Conservation (phyloP, 2,113 vertebrate species). For the Tretioscincus oriximinensis region DNA sequence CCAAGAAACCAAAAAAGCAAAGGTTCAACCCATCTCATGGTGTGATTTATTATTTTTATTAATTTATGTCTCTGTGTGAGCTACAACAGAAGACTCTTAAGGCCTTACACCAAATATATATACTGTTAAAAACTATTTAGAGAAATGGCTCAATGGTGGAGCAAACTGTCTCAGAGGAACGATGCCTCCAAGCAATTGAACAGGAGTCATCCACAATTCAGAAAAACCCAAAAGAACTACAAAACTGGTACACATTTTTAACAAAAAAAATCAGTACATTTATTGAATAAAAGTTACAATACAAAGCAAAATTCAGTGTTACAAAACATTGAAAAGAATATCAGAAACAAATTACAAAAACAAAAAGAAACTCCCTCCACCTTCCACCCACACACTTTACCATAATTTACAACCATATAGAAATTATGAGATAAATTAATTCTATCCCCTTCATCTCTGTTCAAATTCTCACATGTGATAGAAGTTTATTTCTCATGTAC, state of each 20-base stretch:
- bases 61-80: conserved; percentile 29
- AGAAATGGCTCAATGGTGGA: background rate
- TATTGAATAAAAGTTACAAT: background rate
- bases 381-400: too few relatives aligned
- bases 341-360: too few relatives aligned
- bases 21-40: background rate
- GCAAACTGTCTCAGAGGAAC: conserved; percentile 1
- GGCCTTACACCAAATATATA: conserved; percentile 45
- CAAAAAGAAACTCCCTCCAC: too few relatives aligned
- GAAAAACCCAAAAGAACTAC: too few relatives aligned
- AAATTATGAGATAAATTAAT: too few relatives aligned
- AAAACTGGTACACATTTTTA: too few relatives aligned
- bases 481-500: too few relatives aligned
- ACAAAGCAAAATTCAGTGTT: too few relatives aligned
- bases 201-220: background rate
- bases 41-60: conserved; percentile 42
- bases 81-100: conserved; percentile 33
- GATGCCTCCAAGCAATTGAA: conserved; percentile 3
- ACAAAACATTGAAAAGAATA: too few relatives aligned
- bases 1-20: conserved; percentile 9
- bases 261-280: background rate
- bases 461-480: too few relatives aligned
- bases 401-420: too few relatives aligned
- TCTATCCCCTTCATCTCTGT: too few relatives aligned
- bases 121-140: conserved; percentile 40